These are phyloP conservation scores for Nycticryphes semicollaris DNA, from an alignment of 2,113 vertebrate species.

Conservation along the genomic window DNA sequence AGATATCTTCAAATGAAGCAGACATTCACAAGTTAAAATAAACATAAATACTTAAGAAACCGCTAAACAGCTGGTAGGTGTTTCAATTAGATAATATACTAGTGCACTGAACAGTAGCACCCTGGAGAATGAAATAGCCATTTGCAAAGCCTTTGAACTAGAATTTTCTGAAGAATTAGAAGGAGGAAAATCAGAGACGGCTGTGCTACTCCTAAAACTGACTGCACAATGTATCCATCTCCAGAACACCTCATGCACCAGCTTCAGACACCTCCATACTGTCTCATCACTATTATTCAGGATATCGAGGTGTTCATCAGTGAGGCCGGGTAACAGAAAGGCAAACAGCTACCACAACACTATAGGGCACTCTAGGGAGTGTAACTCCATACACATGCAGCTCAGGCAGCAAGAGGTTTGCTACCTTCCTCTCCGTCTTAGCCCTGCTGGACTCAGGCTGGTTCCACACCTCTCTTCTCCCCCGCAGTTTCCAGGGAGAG, in stretches of 20 bases:
- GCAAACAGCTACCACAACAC: neutral
- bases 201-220: neutral
- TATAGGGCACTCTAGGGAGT: neutral
- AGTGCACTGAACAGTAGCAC: neutral
- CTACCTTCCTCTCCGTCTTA: neutral
- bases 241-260: neutral
- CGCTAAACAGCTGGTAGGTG: neutral
- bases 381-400: rapidly evolving
- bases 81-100: neutral
- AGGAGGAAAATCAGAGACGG: neutral
- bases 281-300: neutral
- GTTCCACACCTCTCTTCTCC: neutral
- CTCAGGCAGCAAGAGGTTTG: neutral
- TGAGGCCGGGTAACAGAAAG: neutral
- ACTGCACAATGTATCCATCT: neutral
- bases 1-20: neutral
- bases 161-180: neutral
- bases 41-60: neutral
- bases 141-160: neutral
- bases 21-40: neutral
- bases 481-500: neutral
- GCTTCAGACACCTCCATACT: neutral
- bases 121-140: neutral
- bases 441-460: neutral
- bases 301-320: neutral